phyloP scores from a whole-genome alignment of 2,888 invertebrate species.

The Drosophila borborema region DNA sequence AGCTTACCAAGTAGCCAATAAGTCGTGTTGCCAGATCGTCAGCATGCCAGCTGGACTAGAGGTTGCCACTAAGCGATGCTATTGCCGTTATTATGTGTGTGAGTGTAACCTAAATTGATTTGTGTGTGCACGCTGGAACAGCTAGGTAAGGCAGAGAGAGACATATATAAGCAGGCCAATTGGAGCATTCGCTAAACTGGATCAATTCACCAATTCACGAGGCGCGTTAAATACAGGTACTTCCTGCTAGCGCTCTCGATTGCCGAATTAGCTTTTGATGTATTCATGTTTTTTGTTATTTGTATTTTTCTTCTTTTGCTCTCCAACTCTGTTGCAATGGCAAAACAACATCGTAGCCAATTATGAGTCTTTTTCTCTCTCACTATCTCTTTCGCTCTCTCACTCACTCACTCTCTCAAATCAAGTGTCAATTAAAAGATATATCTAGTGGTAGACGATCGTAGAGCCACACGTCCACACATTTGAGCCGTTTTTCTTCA shows the following conservation, averaged over 20 bases:
- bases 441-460: constrained; percentile 33
- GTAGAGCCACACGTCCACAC: constrained; percentile 47
- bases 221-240: constrained; percentile 34
- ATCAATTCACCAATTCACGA: constrained; percentile 26
- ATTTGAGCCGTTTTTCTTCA: constrained; percentile 39
- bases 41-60: constrained; percentile 3
- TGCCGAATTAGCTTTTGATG: constrained; percentile 37
- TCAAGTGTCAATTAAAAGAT: constrained; percentile 70
- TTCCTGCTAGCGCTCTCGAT: constrained; percentile 52
- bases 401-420: constrained; percentile 2
- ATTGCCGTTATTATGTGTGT: constrained; percentile 22
- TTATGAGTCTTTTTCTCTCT: not conserved
- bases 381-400: no score
- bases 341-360: constrained; percentile 24
- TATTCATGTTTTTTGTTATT: constrained; percentile 25
- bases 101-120: constrained; percentile 49
- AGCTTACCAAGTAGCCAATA: constrained; percentile 18
- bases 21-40: constrained; percentile 6
- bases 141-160: constrained; percentile 14
- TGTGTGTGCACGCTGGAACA: constrained; percentile 32
- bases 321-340: constrained; percentile 19
- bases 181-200: constrained; percentile 42
- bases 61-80: constrained; percentile 21
- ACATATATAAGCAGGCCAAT: constrained; percentile 41
- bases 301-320: not conserved